Percentiles rank a stretch among this genome's conserved stretches.
Evolutionary conservation across 2,888 invertebrate genomes (phyloP).

Genomic region (Drosophila birchii): DNA sequence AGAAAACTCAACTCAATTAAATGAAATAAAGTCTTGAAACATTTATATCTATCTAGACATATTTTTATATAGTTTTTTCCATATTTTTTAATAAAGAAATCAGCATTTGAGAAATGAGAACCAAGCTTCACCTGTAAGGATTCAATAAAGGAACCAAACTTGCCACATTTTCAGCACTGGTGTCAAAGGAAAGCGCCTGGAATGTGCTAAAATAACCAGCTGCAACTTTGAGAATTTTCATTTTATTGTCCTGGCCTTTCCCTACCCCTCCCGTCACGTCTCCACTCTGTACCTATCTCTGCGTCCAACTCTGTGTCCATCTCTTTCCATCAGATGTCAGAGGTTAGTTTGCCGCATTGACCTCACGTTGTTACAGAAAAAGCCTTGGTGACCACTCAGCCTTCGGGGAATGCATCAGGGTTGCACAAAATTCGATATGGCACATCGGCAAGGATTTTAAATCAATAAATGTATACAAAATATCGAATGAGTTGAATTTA

Average conservation of each 20-base stretch:
- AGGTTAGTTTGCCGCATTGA: slow-evolving; percentile 75
- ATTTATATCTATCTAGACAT: not conserved
- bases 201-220: slow-evolving; percentile 58
- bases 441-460: not conserved
- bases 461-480: not conserved
- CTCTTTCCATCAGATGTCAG: slow-evolving; percentile 36
- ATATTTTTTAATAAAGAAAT: not conserved
- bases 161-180: slow-evolving; percentile 26
- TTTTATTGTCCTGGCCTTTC: slow-evolving; percentile 33
- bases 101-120: not conserved
- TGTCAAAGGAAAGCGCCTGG: slow-evolving; percentile 53
- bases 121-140: not conserved
- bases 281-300: not conserved
- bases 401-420: slow-evolving; percentile 14
- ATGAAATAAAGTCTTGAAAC: not conserved
- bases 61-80: not conserved
- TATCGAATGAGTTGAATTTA: not conserved
- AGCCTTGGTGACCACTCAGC: slow-evolving; percentile 19
- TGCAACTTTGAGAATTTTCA: slow-evolving; percentile 72
- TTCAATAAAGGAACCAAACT: not conserved
- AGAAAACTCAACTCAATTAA: not conserved
- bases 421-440: slow-evolving; percentile 1
- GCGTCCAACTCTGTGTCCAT: slow-evolving; percentile 25
- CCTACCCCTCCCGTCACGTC: too few relatives aligned
- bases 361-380: slow-evolving; percentile 70